A percentile compares a stretch with the other conserved stretches of the same genome.
phyloP scores from a whole-genome alignment of 2,113 vertebrate species.

The Machaerirhynchus nigripectus region DNA sequence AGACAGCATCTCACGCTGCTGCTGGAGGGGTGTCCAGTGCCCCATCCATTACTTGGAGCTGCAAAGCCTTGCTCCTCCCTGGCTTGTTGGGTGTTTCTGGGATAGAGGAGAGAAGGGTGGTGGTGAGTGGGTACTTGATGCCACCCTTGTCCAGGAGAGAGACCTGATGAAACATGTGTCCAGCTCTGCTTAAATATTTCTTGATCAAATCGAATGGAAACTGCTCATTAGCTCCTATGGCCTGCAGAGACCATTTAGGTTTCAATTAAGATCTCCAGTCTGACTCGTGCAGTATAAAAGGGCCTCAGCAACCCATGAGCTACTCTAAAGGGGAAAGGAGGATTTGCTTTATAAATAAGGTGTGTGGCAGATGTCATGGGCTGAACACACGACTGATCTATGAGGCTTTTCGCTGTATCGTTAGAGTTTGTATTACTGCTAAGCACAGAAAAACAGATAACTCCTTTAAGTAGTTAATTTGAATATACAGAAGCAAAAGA shows the following conservation, averaged over 20 bases:
- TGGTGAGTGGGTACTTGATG: background rate
- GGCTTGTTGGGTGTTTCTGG: background rate
- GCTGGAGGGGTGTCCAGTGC: background rate
- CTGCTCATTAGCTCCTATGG: background rate
- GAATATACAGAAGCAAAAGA: conserved; percentile 3
- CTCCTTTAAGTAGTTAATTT: background rate
- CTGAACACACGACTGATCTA: background rate
- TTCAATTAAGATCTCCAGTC: background rate
- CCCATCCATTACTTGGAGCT: accelerated
- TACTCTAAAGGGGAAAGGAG: background rate
- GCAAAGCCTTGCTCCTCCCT: background rate
- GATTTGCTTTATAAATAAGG: background rate
- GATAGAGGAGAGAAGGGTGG: background rate
- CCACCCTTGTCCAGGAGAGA: background rate
- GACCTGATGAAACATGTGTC: background rate
- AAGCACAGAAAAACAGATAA: background rate
- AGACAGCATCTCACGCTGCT: background rate
- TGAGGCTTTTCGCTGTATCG: background rate
- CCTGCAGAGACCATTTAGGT: background rate
- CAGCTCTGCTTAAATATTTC: background rate
- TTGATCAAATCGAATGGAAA: background rate
- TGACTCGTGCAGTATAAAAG: background rate
- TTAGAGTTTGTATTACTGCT: background rate
- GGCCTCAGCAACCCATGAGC: background rate
- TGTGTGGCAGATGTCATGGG: background rate